Base-by-base conservation (phyloP, 1,140 invertebrate genomes). In the Euwallacea similis region DNA sequence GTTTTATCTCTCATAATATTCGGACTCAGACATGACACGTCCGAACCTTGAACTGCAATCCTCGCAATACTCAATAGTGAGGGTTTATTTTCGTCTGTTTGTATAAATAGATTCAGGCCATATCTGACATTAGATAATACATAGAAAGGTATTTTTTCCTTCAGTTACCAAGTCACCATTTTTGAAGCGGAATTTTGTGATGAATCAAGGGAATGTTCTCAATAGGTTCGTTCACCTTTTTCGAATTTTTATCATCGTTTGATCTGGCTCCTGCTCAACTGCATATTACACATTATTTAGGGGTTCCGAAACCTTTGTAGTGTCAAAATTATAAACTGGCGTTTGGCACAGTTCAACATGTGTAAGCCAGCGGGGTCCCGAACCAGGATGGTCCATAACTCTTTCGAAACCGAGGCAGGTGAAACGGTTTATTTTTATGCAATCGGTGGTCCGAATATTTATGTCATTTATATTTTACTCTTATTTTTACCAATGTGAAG, bases 291-390 rank as follows among this genome's bases (percentile, higher is more conserved):
- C 46, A 60, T 62, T 64, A 70, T 70, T 70, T 70, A 70, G 44
- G 67, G 58, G 67, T 41, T 62, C 59, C 59, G 42, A 55, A 64
- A 42, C 55, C 58, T 66, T 71, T 66, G 63, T 64, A 66, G 69
- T 71, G 69, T 71, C 69, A 71, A 71, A 71, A 71, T 71, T 71
- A 71, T 71, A 71, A 71, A 71, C 62, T 71, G 69, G 69, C 69
- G 63, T 71, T 71, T 66, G 69, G 62, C 62, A 46, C 53, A 62
- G 68, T 58, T 55, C 68, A 53, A 71, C 69, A 71, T 71, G 56
- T 71, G 69, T 71, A 71, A 66, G 55, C 60, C 69, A 71, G 69
- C 69, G 69, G 69, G 69, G 56, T 54, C 43, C 44, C n/a, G 59
- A 68, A 68, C 66, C 68, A 42, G 60, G 68, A 58, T 62, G 62